Conservation (phyloP, 1,140 invertebrate genomes). For the Pollicipes pollicipes region DNA sequence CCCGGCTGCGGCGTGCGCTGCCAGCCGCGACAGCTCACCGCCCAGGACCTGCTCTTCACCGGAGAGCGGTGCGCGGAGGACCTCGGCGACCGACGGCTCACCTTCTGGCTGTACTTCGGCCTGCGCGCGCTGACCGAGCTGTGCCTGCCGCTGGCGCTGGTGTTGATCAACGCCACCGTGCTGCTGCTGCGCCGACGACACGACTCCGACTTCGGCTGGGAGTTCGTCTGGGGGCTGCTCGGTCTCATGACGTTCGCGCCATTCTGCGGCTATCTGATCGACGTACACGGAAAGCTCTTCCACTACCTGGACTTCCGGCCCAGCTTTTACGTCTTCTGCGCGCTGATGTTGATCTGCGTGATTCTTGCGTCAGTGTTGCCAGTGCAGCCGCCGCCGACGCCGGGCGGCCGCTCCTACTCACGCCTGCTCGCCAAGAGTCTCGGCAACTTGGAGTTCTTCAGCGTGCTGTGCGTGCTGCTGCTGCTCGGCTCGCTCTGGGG, state of each 20-base stretch:
- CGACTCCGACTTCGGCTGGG: conserved; percentile 57
- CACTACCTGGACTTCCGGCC: conserved; percentile 29
- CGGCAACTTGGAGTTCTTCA: conserved; percentile 20
- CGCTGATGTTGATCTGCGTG: conserved; percentile 41
- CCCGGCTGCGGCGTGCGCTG: conserved; percentile 42
- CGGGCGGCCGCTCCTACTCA: conserved; percentile 16
- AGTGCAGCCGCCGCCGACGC: conserved; percentile 14
- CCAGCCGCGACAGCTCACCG: conserved; percentile 39
- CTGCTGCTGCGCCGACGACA: conserved; percentile 60
- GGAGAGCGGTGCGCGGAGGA: neutral
- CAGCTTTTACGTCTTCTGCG: conserved; percentile 35
- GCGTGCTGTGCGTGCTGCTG: conserved; percentile 44
- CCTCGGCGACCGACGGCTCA: conserved; percentile 38
- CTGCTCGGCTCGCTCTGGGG: conserved; percentile 56
- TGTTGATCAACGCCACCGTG: conserved; percentile 51
- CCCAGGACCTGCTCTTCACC: conserved; percentile 7
- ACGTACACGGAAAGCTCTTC: conserved; percentile 20
- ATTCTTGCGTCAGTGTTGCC: conserved; percentile 33
- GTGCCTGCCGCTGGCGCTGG: conserved; percentile 49
- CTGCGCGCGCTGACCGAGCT: conserved; percentile 49
- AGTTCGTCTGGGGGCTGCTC: conserved; percentile 52
- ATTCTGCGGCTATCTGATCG: conserved; percentile 38
- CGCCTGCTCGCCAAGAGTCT: conserved; percentile 5
- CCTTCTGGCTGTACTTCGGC: conserved; percentile 49
- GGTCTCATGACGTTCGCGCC: conserved; percentile 51